Evolutionary conservation across 35 echinoderm and acorn worm species (phyloP), one percentile per base, ranked within the genome.

Genomic region (Apostichopus japonicus): DNA sequence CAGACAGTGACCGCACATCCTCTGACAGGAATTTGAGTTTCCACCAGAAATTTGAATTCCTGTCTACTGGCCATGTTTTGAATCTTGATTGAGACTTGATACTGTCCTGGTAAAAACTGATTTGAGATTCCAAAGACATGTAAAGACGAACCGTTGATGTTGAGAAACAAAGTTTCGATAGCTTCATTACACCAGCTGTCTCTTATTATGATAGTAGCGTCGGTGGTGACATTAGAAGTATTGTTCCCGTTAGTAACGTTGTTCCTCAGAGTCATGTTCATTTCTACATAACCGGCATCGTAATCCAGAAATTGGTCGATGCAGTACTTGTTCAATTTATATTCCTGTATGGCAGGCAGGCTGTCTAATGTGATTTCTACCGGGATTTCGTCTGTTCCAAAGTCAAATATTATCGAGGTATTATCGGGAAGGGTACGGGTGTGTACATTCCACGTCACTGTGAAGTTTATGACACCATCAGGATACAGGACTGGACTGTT

Each of bases 401-500:
- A 94, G 58, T 93, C 87, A 51, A 96, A 55, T 6, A 75, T 23
- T 24, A 96, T 80, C 0, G 92, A 80, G 22, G 92, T 93, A 65
- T 96, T 96, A 4, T 93, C 93, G 1, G 95, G 95, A n/a, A 96
- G 82, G 56, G 63, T 81, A 57, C 92, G 86, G 17, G 78, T 25
- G 23, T 84, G 52, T 8, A 54, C 88, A 61, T 96, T 93, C 92
- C 95, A 92, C 23, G 58, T 79, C 9, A 92, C 15, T 1, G 56
- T 71, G 72, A 96, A 94, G 44, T 62, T 94, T 14, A 96, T 90
- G 21, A 87, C 73, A 5, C 95, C 95, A 90, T 93, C 88, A 13
- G 95, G 95, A 76, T 94, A 96, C 9, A 73, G 21, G 56, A 96
- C 95, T 21, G 90, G 92, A n/a, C 80, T 92, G 59, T 92, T 83